Conservation (phyloP, 1,140 invertebrate species). For the Listronotus bonariensis region DNA sequence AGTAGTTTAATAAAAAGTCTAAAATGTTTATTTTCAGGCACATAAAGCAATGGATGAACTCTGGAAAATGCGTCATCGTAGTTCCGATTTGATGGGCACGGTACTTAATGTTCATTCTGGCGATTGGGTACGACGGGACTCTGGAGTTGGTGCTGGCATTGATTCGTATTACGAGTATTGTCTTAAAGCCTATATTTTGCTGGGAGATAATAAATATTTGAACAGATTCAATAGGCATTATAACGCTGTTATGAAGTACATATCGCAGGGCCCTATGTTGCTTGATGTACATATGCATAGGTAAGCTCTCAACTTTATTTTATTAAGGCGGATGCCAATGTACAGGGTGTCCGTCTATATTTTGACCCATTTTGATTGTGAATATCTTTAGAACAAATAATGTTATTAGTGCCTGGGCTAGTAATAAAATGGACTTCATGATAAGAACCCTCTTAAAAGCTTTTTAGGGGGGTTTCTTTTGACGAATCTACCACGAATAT, state of each 20-base stretch:
- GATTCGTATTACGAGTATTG: constrained; percentile 99
- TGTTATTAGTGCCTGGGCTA: no score
- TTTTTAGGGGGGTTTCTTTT: no score
- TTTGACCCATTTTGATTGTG: no score
- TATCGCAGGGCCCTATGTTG: constrained; percentile 92
- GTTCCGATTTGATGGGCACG: constrained; percentile 91
- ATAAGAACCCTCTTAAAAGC: no score
- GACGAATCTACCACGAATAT: no score
- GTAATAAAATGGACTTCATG: no score
- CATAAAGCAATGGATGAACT: constrained; percentile 95
- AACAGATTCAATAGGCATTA: constrained; percentile 95
- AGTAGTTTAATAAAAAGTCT: no score
- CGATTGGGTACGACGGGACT: constrained; percentile 94
- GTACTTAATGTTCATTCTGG: constrained; percentile 96
- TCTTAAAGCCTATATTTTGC: constrained; percentile 86
- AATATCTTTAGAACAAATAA: no score
- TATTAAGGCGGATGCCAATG: no score
- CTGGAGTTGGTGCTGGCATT: constrained; percentile 97
- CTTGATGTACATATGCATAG: constrained; percentile 98
- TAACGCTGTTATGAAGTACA: constrained; percentile 97
- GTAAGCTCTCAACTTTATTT: constrained; percentile 27
- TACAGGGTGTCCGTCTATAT: no score
- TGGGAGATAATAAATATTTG: constrained; percentile 87
- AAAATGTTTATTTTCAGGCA: constrained; percentile 57
- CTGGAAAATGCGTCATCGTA: constrained; percentile 91